These are phyloP conservation scores for Papilio dardanus DNA, from an alignment of 1,140 invertebrate genomes.

Conservation along the genomic window DNA sequence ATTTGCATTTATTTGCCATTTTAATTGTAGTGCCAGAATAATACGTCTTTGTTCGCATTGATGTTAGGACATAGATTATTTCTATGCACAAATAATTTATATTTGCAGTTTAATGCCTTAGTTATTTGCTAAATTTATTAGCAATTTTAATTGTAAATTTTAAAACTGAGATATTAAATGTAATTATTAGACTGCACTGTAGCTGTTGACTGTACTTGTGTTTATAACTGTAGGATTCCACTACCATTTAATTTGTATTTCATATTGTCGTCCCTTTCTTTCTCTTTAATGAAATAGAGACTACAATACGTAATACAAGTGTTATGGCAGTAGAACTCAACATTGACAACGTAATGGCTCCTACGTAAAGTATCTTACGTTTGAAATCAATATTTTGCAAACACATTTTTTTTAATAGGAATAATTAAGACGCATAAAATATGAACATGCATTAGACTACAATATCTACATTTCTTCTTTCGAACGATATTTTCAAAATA, in stretches of 20 bases:
- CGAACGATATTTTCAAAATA: too few species aligned
- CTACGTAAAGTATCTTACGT: too few species aligned
- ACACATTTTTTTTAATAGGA: too few species aligned
- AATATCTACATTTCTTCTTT: too few species aligned
- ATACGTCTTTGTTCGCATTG: not conserved
- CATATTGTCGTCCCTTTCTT: too few species aligned
- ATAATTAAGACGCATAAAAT: too few species aligned
- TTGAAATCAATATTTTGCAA: too few species aligned
- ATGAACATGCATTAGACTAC: too few species aligned
- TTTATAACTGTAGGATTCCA: conserved; percentile 8
- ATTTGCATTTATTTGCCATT: conserved; percentile 37
- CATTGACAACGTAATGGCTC: not conserved
- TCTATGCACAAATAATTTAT: conserved; percentile 31
- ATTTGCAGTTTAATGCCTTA: conserved; percentile 1
- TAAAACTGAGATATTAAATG: conserved; percentile 15
- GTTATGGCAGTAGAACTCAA: too few species aligned
- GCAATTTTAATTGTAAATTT: conserved; percentile 26
- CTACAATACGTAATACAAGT: too few species aligned
- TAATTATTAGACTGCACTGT: conserved; percentile 34
- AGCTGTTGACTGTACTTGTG: conserved; percentile 23
- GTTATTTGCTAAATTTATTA: not conserved
- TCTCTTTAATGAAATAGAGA: too few species aligned
- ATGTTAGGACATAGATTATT: conserved; percentile 10
- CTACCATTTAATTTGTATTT: not conserved
- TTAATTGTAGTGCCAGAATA: not conserved